A percentile compares a stretch with the other conserved stretches of the same genome.
phyloP scores from a whole-genome alignment of 2,888 invertebrate genomes.

The Leptodirus hochenwartii region DNA sequence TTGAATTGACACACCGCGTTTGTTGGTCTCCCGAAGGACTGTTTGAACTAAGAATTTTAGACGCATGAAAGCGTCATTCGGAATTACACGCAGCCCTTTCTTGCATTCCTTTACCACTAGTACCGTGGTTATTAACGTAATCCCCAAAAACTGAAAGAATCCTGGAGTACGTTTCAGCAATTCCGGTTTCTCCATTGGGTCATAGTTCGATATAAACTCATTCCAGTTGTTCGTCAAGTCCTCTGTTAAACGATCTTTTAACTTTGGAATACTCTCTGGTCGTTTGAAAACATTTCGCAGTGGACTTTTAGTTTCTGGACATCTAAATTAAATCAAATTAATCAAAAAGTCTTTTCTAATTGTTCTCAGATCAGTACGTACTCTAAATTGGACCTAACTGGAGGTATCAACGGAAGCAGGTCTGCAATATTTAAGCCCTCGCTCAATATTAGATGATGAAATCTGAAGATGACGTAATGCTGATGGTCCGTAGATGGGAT shows the following conservation, averaged over 20 bases:
- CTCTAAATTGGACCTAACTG: conserved; percentile 19
- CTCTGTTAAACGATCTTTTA: conserved; percentile 48
- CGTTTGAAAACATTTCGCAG: conserved; percentile 35
- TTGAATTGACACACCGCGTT: conserved; percentile 18
- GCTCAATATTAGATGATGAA: conserved; percentile 57
- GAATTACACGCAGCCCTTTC: conserved; percentile 30
- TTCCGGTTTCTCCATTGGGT: conserved; percentile 55
- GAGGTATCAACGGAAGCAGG: conserved; percentile 41
- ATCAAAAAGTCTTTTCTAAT: conserved; percentile 1
- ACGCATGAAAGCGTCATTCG: conserved; percentile 29
- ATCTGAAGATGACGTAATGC: conserved; percentile 51
- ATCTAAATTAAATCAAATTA: conserved; percentile 6
- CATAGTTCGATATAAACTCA: conserved; percentile 59
- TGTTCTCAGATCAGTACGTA: conserved; percentile 15
- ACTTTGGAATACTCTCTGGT: conserved; percentile 42
- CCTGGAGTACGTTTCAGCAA: conserved; percentile 40
- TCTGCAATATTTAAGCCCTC: conserved; percentile 61
- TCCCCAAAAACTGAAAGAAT: conserved; percentile 39
- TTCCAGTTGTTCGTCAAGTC: conserved; percentile 61
- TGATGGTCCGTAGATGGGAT: conserved; percentile 41
- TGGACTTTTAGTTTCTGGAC: conserved; percentile 25
- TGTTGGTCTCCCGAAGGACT: conserved; percentile 18
- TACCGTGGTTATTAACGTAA: conserved; percentile 43
- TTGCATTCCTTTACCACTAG: conserved; percentile 43
- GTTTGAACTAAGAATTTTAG: conserved; percentile 27